Evolutionary conservation across 2,888 invertebrate species (phyloP), one percentile per base, ranked within the genome.

Genomic region (Melanostoma mellinum): DNA sequence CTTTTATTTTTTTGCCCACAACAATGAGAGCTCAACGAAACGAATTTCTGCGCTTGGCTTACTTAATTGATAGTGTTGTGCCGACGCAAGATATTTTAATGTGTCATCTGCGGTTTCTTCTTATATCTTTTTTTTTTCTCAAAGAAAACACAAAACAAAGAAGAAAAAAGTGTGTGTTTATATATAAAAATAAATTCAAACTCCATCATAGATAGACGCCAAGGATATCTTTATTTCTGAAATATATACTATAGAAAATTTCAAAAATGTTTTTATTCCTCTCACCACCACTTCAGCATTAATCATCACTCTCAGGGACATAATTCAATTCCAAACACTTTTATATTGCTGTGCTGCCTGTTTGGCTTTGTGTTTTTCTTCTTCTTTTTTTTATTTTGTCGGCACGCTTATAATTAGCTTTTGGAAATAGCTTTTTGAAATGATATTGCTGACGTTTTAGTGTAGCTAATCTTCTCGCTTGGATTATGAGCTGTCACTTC

Each of bases 81-180:
- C 69, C 84, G 74, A 75, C 84, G 68, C 72, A 77, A 80, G 63
- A 60, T 50, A 77, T 68, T 68, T 78, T 69, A 71, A 67, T 84
- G 63, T 74, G 74, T 67, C 81, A 68, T 82, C 77, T 73, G 77
- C 35, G 65, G 60, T 72, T 61, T 68, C 50, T 32, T 53, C 50
- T 1, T 32, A 0, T 63, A 20, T 20, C 20, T 20, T 20, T 20
- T 20, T 20, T 20, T 20, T 20, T 20, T 20, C 20, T 20, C 20
- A 20, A 20, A 20, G 20, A 20, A 20, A 20, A 20, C 20, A 20
- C 20, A 67, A 46, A 30, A 63, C 6, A 40, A 20, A 50, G 5
- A 20, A 56, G 30, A 38, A 40, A 38, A 40, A 20, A 61, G 4
- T 52, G 35, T 56, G 3, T 35, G 9, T 46, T 56, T 56, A 33